Evolutionary conservation across 2,888 invertebrate genomes (phyloP).

Genomic region (Spisula solida): DNA sequence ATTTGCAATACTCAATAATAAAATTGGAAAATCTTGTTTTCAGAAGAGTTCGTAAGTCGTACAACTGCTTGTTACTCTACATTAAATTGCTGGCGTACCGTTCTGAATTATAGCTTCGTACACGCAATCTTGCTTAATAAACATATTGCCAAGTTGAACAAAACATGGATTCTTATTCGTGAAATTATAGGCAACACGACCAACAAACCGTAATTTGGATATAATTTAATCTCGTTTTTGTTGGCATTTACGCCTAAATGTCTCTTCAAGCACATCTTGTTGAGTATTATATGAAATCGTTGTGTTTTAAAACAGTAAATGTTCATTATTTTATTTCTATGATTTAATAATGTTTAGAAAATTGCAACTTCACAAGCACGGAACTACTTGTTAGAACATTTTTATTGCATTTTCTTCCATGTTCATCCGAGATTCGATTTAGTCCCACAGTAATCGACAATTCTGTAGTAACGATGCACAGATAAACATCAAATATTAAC

Average conservation of each 20-base stretch:
- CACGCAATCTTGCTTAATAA: slow-evolving; percentile 28
- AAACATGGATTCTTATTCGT: not conserved
- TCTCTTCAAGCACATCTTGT: not conserved
- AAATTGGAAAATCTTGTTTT: slow-evolving; percentile 28
- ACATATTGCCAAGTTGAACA: slow-evolving; percentile 21
- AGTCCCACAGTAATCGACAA: not conserved
- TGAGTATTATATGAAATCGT: not conserved
- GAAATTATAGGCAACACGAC: not conserved
- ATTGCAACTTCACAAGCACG: not conserved
- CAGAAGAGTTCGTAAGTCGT: slow-evolving; percentile 24
- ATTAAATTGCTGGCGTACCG: slow-evolving; percentile 22
- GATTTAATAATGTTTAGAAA: not conserved
- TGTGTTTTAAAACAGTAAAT: not conserved
- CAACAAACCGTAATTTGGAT: not conserved
- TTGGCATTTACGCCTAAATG: not conserved
- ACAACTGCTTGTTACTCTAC: slow-evolving; percentile 35
- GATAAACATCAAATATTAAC: too few relatives aligned
- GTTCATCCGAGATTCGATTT: not conserved
- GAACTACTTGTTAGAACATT: not conserved
- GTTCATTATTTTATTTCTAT: not conserved
- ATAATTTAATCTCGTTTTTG: not conserved
- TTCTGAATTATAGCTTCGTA: slow-evolving; percentile 22
- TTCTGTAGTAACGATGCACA: too few relatives aligned
- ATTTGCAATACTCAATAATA: slow-evolving; percentile 32
- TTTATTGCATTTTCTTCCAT: slow-evolving; percentile 3